These are phyloP conservation scores for Neopipo cinnamomea DNA, from an alignment of 2,113 vertebrate species.

Conservation along the genomic window DNA sequence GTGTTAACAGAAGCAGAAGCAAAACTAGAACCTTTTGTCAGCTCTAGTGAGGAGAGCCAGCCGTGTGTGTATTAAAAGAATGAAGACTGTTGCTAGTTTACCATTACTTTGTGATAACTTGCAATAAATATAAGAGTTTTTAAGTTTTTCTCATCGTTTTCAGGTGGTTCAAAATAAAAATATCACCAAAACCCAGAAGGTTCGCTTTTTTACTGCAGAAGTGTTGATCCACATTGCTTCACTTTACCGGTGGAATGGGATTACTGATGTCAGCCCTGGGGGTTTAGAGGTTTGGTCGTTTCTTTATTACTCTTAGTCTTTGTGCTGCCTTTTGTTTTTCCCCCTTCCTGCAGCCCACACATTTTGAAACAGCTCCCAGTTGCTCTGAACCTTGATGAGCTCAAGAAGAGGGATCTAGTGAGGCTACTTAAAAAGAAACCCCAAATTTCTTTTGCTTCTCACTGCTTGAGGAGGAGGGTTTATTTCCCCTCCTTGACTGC, in stretches of 20 bases:
- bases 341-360: background rate
- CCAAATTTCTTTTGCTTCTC: background rate
- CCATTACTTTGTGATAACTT: background rate
- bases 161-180: slow-evolving; percentile 88
- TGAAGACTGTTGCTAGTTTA: background rate
- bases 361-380: background rate
- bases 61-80: background rate
- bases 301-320: background rate
- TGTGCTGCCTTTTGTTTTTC: background rate
- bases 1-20: background rate
- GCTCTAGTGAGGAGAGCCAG: background rate
- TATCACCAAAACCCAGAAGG: slow-evolving; percentile 92
- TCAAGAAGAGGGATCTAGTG: background rate
- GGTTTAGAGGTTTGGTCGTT: slow-evolving; percentile 65
- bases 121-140: background rate
- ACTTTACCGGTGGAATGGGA: slow-evolving; percentile 91
- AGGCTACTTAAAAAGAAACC: background rate
- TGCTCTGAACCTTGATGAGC: background rate
- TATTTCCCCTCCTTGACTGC: background rate
- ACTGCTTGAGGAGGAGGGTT: background rate
- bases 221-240: slow-evolving; percentile 83
- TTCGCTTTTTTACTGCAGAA: slow-evolving; percentile 87
- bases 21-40: background rate
- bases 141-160: background rate
- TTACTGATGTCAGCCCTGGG: slow-evolving; percentile 78